Percentiles rank a stretch among this genome's conserved stretches.
These are phyloP conservation scores for Aplidium turbinatum DNA, from an alignment of 23 tunicate genomes.

Conservation along the genomic window DNA sequence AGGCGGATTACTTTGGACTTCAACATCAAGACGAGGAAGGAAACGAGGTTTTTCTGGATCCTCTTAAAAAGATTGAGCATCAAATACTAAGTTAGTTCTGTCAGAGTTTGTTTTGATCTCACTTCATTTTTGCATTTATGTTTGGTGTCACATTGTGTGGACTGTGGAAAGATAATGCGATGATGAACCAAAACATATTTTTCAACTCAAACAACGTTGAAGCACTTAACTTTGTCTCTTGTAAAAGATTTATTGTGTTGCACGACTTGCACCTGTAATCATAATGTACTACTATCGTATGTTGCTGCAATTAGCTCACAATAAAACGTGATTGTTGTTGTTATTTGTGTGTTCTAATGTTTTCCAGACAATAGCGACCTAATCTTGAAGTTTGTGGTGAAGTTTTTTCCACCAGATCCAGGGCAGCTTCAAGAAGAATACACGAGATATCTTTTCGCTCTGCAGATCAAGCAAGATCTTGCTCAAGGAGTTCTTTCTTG, in stretches of 20 bases:
- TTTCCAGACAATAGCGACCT: constrained; percentile 45
- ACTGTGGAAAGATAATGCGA: too few species aligned
- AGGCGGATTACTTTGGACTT: constrained; percentile 91
- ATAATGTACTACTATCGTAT: too few species aligned
- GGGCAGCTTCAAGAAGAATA: constrained; percentile 88
- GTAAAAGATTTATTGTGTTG: too few species aligned
- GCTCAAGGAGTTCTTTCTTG: constrained; percentile 46
- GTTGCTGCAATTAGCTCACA: too few species aligned
- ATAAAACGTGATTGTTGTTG: neutral
- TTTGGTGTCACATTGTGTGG: too few species aligned
- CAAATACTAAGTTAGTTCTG: constrained; percentile 67
- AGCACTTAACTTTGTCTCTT: too few species aligned
- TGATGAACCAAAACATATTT: too few species aligned
- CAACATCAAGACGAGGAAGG: constrained; percentile 64
- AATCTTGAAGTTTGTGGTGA: constrained; percentile 60
- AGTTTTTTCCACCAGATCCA: constrained; percentile 94
- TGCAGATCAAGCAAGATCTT: constrained; percentile 77
- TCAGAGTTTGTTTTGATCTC: too few species aligned
- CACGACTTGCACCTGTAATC: too few species aligned
- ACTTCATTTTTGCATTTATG: too few species aligned
- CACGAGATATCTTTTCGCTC: constrained; percentile 82
- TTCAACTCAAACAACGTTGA: too few species aligned
- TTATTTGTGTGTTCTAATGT: neutral
- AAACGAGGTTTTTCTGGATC: constrained; percentile 64
- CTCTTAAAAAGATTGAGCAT: constrained; percentile 56